Evolutionary conservation across 1,140 invertebrate species (phyloP), one percentile per base, ranked within the genome.

Genomic region (Rhopalosiphum maidis): DNA sequence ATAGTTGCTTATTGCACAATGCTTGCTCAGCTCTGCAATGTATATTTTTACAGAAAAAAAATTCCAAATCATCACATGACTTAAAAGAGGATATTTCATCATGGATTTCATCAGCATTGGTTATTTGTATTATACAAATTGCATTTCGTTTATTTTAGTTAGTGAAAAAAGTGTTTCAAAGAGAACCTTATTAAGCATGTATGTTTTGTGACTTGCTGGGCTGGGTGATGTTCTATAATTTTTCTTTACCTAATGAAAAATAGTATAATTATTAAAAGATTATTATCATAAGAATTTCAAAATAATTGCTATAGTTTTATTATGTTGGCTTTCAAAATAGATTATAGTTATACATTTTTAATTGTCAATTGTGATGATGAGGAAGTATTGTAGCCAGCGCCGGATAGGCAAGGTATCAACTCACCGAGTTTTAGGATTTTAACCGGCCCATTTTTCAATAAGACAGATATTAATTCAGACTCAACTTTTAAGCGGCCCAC

Each of bases 1-100:
- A 51, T 51, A 92, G 43, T 21, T 55, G 77, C 77, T 92, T 92
- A 35, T 54, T 51, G 46, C 68, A 92, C 55, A 92, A 35, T 92
- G 91, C 46, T 82, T 92, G 60, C 60, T 68, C 55, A 77, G 60
- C 37, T 37, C 60, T 48, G 5, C 83, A 55, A 85, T 51, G 21
- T 85, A 83, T 93, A 37, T 93, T 86, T 86, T 86, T 86, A 55
- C 48, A 93, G 51, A 86, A 55, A 93, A 93, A 54, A 54, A 86
- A 3, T 30, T 92, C 9, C 48, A 93, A 93, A 55, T 85, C 43
- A 1, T 6, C 60, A 46, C 21, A 46, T 83, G 41, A 60, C 86
- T 55, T 85, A 85, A 93, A 86, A 37, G 23, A 35, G 18, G 25
- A 85, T n/a, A 54, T 93, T n/a, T 86, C 25, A 46, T 35, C 43